A percentile compares a stretch with the other conserved stretches of the same genome.
phyloP scores from a whole-genome alignment of 2,113 vertebrate genomes.

The Paralichthys olivaceus region DNA sequence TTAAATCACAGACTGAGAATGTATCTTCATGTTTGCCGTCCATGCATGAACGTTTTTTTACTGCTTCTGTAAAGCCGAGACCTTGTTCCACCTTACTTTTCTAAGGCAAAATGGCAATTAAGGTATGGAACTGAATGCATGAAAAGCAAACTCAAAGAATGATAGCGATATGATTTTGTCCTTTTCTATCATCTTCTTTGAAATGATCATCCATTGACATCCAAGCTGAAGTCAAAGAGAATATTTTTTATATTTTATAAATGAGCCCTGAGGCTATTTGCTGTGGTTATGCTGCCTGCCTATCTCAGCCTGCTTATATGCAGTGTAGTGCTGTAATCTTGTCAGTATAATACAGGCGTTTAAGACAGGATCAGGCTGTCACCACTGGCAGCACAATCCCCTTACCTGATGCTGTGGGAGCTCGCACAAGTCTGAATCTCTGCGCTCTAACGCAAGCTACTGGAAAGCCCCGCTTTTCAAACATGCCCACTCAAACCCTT shows the following conservation, averaged over 20 bases:
- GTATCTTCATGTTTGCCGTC: neutral
- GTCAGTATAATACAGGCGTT: constrained; percentile 77
- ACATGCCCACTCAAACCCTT: constrained; percentile 74
- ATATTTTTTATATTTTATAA: constrained; percentile 67
- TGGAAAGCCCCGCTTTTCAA: constrained; percentile 78
- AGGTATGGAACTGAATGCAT: constrained; percentile 32
- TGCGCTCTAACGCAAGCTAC: constrained; percentile 52
- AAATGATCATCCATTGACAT: constrained; percentile 61
- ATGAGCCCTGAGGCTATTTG: constrained; percentile 64
- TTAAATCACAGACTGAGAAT: neutral
- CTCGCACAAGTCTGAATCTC: constrained; percentile 64
- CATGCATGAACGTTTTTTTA: constrained; percentile 4
- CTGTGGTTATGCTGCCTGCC: constrained; percentile 43
- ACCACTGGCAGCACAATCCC: constrained; percentile 76
- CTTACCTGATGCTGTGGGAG: constrained; percentile 74
- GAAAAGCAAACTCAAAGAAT: constrained; percentile 45
- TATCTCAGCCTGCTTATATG: constrained; percentile 45
- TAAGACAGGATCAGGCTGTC: constrained; percentile 77
- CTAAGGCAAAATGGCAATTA: constrained; percentile 46
- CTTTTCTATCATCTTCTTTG: constrained; percentile 53
- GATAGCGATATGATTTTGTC: constrained; percentile 47
- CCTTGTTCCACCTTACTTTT: constrained; percentile 30
- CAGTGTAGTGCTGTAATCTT: constrained; percentile 69
- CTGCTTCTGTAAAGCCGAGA: constrained; percentile 3
- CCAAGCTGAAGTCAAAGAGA: constrained; percentile 61